Conservation (phyloP, 2,113 vertebrate genomes). For the Oryctolagus cuniculus region DNA sequence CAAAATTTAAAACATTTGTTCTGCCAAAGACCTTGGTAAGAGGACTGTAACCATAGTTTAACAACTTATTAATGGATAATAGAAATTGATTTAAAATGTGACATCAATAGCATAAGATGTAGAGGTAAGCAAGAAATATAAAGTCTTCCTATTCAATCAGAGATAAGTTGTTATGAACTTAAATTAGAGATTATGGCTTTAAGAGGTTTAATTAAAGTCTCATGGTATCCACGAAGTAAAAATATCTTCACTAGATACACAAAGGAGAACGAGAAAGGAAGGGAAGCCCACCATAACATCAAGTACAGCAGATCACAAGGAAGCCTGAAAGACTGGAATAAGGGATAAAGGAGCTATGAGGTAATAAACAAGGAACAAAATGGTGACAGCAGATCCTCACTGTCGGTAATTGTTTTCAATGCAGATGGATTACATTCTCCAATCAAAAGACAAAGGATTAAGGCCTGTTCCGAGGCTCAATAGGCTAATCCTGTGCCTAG, state of each 20-base stretch:
- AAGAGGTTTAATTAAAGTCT: too few relatives aligned
- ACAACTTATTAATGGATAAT: background rate
- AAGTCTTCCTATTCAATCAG: background rate
- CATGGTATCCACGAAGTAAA: too few relatives aligned
- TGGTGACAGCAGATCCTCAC: background rate
- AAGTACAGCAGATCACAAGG: background rate
- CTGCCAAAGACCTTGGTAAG: background rate
- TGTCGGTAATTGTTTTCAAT: background rate
- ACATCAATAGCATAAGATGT: background rate
- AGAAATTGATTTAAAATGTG: background rate
- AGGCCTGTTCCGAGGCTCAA: too few relatives aligned
- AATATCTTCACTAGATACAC: too few relatives aligned
- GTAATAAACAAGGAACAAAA: background rate
- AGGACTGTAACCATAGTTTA: background rate
- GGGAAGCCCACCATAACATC: too few relatives aligned
- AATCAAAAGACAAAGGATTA: background rate
- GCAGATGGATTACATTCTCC: background rate
- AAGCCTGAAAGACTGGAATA: background rate
- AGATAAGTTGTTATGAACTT: too few relatives aligned
- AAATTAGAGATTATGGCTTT: too few relatives aligned
- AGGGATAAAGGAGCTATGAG: background rate
- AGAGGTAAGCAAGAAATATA: background rate
- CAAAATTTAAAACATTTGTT: background rate
- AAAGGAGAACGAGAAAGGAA: too few relatives aligned
- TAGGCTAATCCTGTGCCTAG: too few relatives aligned